A percentile compares a stretch with the other conserved stretches of the same genome.
Evolutionary conservation across 2,113 vertebrate genomes (phyloP).

Genomic region (Acrocephalus kingi): DNA sequence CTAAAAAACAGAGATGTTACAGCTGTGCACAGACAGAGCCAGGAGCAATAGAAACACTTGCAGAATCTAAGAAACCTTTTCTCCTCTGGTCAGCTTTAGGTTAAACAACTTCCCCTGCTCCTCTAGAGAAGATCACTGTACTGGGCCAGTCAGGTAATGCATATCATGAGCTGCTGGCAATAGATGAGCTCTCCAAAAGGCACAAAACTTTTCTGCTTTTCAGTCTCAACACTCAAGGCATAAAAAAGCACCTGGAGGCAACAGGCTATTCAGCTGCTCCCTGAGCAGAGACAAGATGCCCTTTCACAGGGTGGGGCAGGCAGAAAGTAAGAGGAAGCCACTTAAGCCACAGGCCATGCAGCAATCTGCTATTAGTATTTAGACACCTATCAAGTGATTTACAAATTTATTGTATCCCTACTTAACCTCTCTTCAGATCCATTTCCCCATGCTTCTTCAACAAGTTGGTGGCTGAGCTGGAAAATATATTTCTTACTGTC

Average conservation of each 20-base stretch:
- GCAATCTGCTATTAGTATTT: not conserved
- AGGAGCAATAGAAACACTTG: not conserved
- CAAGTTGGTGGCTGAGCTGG: not conserved
- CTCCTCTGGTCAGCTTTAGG: not conserved
- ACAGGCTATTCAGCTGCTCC: not conserved
- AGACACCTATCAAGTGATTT: not conserved
- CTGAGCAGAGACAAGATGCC: not conserved
- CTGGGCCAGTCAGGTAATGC: not conserved
- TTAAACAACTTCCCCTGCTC: not conserved
- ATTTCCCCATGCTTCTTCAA: not conserved
- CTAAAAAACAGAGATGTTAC: not conserved
- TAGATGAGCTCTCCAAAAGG: not conserved
- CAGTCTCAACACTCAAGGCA: not conserved
- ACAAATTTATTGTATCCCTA: not conserved
- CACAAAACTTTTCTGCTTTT: not conserved
- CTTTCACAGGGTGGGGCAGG: not conserved
- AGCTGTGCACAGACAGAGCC: not conserved
- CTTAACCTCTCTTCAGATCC: not conserved
- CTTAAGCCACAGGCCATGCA: not conserved
- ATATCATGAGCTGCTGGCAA: not conserved
- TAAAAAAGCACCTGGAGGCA: not conserved
- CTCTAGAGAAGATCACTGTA: fast-evolving
- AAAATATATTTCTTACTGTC: not conserved
- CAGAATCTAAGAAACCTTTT: not conserved
- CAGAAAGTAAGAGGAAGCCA: not conserved